Conservation (phyloP, 2,797 vertebrate genomes). For the Mormyrus hasselquistii region DNA sequence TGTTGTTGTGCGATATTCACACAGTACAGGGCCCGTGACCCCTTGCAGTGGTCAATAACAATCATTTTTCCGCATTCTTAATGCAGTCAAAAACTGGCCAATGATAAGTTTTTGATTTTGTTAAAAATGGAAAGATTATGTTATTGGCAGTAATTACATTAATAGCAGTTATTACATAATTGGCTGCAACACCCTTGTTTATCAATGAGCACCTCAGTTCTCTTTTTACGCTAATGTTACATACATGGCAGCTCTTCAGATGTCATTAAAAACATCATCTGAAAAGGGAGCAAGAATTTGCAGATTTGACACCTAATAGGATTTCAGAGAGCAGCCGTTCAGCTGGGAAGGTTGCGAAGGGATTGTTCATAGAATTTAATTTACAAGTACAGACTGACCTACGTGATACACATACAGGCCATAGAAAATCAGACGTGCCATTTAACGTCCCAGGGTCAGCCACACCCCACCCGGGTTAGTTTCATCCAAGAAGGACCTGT, state of each 20-base stretch:
- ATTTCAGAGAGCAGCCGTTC: background rate
- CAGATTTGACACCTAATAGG: background rate
- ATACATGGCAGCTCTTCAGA: background rate
- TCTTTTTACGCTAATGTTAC: background rate
- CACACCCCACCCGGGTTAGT: background rate
- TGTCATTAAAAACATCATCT: background rate
- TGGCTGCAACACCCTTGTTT: background rate
- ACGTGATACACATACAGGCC: background rate
- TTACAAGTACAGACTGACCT: background rate
- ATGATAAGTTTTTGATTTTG: background rate
- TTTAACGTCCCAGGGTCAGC: background rate
- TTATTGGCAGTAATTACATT: background rate
- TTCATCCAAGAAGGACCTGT: background rate
- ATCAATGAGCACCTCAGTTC: background rate
- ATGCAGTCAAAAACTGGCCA: background rate
- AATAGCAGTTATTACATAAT: background rate
- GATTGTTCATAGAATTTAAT: background rate
- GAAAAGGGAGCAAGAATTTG: background rate
- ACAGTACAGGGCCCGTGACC: slow-evolving; percentile 9
- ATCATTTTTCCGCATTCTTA: background rate
- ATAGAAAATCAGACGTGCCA: background rate
- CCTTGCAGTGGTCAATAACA: background rate
- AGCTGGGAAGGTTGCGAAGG: background rate
- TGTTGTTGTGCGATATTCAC: slow-evolving; percentile 17
- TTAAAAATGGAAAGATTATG: background rate